These are phyloP conservation scores for Patella pellucida DNA, from an alignment of 2,888 invertebrate genomes.

Conservation along the genomic window DNA sequence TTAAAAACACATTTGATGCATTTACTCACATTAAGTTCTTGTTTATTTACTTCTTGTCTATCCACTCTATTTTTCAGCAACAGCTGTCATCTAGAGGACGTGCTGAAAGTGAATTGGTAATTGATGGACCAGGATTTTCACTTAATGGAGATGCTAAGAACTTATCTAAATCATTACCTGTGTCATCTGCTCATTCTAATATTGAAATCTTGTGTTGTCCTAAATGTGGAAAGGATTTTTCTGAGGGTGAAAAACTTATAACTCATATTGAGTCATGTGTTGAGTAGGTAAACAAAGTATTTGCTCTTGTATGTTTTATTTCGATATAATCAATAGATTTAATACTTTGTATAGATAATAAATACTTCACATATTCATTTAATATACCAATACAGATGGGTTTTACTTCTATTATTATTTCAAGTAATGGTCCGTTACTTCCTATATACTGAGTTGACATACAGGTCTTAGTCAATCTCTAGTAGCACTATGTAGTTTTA, in stretches of 20 bases:
- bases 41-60: background rate
- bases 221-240: constrained; percentile 54
- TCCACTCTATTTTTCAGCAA: background rate
- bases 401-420: no score
- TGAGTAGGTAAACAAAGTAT: constrained; percentile 30
- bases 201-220: constrained; percentile 52
- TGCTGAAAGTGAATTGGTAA: background rate
- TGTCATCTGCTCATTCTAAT: background rate
- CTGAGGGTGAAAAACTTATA: constrained; percentile 46
- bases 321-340: no score
- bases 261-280: constrained; percentile 60
- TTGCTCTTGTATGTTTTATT: no score
- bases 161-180: background rate
- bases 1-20: no score
- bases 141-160: background rate
- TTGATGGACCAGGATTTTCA: background rate
- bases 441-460: no score
- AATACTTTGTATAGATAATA: no score
- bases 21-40: background rate
- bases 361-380: no score
- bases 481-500: no score
- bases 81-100: background rate
- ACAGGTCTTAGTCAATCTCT: no score
- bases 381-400: no score
- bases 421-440: no score